Base-by-base conservation (phyloP, 92 coral and sea anemone genomes). In the Phenganax stokvisi region DNA sequence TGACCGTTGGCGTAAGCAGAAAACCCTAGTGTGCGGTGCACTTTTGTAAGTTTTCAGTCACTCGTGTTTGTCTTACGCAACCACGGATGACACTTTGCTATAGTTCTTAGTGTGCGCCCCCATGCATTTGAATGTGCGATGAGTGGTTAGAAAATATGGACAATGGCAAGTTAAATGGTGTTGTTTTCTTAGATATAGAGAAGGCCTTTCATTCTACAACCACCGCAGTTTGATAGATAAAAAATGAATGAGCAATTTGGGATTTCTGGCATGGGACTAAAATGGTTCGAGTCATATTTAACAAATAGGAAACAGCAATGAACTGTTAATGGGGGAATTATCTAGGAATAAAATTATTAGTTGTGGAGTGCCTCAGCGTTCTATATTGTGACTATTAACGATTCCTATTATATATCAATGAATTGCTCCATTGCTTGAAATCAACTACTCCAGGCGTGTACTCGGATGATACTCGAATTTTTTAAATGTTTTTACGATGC, bases 281-380 rank as follows among this genome's bases (percentile, higher is more conserved):
- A 58, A 58, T 58, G 63, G 63, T 83, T 86, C 54, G 25, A 47
- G 29, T 77, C 78, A 27, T 86, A 83, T 31, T 78, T 86, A 67
- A 44, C 68, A 52, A 70, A 56, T 70, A 47, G 87, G 60, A 12
- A 27, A 83, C 89, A 86, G 70, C 84, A 61, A 57, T 83, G 84
- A 47, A 51, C 58, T 56, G 59, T 87, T 17, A 83, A 86, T 51
- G 72, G 79, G 53, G 53, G 51, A 29, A 25, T 16, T 82, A 52
- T 86, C 86, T 53, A 51, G 57, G 12, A 68, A 51, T 52, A 54
- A 58, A 75, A 31, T 57, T 44, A 75, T 86, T 51, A 77, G 59
- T 68, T 77, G 70, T 84, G 85, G 84, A 53, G 85, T 87, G 44
- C 84, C 84, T 12, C 87, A 37, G 77, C 85, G 87, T 70, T 77